Conservation (phyloP, 2,113 vertebrate species). For the Plecturocebus donacophilus region DNA sequence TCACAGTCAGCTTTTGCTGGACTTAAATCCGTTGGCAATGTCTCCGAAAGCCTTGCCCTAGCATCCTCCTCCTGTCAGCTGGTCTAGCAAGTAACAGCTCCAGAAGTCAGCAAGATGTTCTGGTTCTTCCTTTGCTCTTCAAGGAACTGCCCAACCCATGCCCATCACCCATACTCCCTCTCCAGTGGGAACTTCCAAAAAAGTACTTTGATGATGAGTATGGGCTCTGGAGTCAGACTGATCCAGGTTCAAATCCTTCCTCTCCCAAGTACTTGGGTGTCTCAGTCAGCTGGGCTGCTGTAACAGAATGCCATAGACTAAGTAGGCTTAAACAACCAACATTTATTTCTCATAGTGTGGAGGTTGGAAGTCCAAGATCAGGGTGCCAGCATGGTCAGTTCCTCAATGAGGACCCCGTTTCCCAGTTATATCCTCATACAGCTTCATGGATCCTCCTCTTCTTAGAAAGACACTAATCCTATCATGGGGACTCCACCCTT, state of each 20-base stretch:
- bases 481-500: neutral
- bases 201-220: neutral
- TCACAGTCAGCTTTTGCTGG: neutral
- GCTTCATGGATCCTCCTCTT: neutral
- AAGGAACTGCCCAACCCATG: too few species aligned
- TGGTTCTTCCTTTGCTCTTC: neutral
- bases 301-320: neutral
- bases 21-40: neutral
- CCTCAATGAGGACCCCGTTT: neutral
- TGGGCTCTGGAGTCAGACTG: neutral
- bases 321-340: neutral
- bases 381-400: neutral
- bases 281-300: neutral
- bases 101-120: neutral
- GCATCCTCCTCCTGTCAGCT: neutral
- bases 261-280: neutral
- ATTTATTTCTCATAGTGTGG: neutral
- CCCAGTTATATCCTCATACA: neutral
- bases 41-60: neutral
- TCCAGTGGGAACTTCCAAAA: neutral
- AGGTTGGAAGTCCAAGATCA: neutral
- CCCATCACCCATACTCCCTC: fast-evolving
- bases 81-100: neutral
- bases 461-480: neutral
- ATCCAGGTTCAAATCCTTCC: neutral